Conservation (phyloP, 2,113 vertebrate genomes). For the Fulmarus glacialis region DNA sequence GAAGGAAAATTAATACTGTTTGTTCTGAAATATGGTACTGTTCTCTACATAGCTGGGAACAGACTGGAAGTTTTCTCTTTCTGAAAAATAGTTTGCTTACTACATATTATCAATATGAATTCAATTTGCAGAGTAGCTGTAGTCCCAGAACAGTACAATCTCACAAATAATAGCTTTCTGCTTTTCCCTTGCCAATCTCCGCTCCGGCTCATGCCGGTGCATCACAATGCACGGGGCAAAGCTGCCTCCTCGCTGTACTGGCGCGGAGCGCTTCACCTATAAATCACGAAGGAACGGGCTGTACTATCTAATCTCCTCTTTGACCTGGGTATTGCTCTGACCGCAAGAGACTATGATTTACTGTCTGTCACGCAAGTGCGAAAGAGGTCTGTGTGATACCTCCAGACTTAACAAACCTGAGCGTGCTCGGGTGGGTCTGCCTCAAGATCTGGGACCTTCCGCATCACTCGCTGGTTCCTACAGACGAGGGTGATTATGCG, state of each 20-base stretch:
- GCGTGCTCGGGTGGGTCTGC: fast-evolving
- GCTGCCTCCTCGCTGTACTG: neutral
- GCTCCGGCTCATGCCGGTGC: neutral
- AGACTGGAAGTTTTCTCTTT: slow-evolving; percentile 17
- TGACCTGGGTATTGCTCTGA: neutral
- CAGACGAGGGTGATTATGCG: neutral
- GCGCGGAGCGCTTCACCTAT: neutral
- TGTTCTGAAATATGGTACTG: slow-evolving; percentile 9
- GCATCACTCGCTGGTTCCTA: fast-evolving
- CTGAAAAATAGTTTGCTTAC: slow-evolving; percentile 37
- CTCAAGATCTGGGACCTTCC: fast-evolving
- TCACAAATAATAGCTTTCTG: slow-evolving; percentile 41
- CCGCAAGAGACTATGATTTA: neutral
- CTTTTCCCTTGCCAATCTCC: slow-evolving; percentile 22
- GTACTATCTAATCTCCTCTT: neutral
- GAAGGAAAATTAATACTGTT: neutral
- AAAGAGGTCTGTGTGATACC: neutral
- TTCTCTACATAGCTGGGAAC: neutral
- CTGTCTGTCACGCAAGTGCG: neutral
- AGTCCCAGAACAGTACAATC: neutral
- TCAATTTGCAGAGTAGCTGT: slow-evolving; percentile 34
- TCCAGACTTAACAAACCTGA: neutral
- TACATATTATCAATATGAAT: slow-evolving; percentile 38
- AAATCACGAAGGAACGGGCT: neutral
- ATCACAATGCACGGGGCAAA: neutral